A percentile compares a stretch with the other conserved stretches of the same genome.
These are phyloP conservation scores for Scaptomyza caliginosa DNA, from an alignment of 2,888 invertebrate species.

Conservation along the genomic window DNA sequence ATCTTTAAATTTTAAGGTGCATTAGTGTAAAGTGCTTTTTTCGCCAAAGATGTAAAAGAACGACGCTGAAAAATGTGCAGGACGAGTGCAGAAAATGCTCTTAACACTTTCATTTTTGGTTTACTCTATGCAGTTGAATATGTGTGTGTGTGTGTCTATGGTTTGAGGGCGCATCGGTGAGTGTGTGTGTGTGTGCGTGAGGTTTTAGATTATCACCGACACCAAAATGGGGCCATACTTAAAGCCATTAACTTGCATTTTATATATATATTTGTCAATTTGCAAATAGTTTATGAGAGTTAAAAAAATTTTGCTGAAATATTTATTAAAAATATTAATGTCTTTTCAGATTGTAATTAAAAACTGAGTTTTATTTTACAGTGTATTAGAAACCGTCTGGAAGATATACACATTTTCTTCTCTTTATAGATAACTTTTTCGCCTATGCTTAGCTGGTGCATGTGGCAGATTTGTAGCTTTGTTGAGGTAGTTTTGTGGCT, in stretches of 20 bases:
- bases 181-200: slow-evolving; percentile 11
- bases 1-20: slow-evolving; percentile 80
- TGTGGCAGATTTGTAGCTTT: slow-evolving; percentile 29
- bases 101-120: slow-evolving; percentile 72
- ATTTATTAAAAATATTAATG: background rate
- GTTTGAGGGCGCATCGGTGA: background rate
- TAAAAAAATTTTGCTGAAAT: background rate
- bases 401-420: too few relatives aligned
- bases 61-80: slow-evolving; percentile 64
- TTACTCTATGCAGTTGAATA: slow-evolving; percentile 6
- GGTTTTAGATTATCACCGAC: slow-evolving; percentile 39
- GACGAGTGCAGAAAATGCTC: slow-evolving; percentile 65
- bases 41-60: slow-evolving; percentile 61
- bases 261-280: slow-evolving; percentile 2
- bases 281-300: background rate
- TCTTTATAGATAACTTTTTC: slow-evolving; percentile 69
- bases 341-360: background rate
- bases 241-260: slow-evolving; percentile 2
- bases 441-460: slow-evolving; percentile 30
- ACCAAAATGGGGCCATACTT: slow-evolving; percentile 6
- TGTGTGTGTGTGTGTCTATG: background rate
- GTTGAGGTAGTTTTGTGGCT: slow-evolving; percentile 13
- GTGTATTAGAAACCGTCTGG: too few relatives aligned
- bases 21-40: slow-evolving; percentile 79
- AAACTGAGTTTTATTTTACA: too few relatives aligned